Conservation (phyloP, 2,888 invertebrate species). For the Yponomeuta plumbellus region DNA sequence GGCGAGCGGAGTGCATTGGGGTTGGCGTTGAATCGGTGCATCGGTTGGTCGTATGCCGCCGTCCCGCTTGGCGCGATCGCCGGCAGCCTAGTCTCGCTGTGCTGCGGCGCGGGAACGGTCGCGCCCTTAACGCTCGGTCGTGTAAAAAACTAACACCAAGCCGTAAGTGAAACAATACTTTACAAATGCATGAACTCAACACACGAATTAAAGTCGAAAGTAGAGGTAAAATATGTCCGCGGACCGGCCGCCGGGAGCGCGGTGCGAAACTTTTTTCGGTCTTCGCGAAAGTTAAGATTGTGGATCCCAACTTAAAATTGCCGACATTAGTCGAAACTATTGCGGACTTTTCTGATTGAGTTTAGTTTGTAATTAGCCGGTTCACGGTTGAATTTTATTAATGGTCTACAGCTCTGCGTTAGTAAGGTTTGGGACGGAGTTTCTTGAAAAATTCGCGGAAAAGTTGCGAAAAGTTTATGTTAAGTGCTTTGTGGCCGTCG, state of each 20-base stretch:
- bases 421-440: too few species aligned
- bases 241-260: background rate
- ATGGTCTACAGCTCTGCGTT: too few species aligned
- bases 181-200: conserved; percentile 35
- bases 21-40: too few species aligned
- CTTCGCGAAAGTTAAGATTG: conserved; percentile 37
- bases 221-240: background rate
- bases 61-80: background rate
- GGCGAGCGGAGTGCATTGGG: too few species aligned
- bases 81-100: conserved; percentile 40
- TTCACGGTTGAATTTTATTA: too few species aligned
- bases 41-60: too few species aligned
- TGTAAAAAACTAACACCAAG: conserved; percentile 22
- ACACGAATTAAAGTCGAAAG: conserved; percentile 33
- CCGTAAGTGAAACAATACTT: conserved; percentile 64
- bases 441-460: too few species aligned
- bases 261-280: conserved; percentile 26
- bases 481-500: too few species aligned
- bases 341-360: background rate
- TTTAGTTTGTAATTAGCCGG: background rate
- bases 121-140: conserved; percentile 43
- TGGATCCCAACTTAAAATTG: conserved; percentile 42
- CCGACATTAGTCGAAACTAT: conserved; percentile 13
- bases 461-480: too few species aligned
- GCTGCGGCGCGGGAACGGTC: conserved; percentile 39